Evolutionary conservation across 2,888 invertebrate species (phyloP).

Genomic region (Eristalis intricaria): DNA sequence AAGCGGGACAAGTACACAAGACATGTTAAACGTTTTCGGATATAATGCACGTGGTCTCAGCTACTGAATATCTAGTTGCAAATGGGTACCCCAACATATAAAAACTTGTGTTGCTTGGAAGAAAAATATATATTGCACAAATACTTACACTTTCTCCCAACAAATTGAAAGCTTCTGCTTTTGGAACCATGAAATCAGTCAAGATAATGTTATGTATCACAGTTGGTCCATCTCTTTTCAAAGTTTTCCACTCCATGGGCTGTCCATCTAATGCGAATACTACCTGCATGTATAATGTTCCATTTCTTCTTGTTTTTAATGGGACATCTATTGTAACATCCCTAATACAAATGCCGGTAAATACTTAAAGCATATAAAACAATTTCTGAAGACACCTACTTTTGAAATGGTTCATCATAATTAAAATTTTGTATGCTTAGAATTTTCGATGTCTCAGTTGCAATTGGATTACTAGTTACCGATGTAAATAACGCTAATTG

Average conservation of each 20-base stretch:
- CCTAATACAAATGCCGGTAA: slow-evolving; percentile 82
- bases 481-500: slow-evolving; percentile 88
- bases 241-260: slow-evolving; percentile 83
- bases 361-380: background rate
- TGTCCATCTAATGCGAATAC: slow-evolving; percentile 85
- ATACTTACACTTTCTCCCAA: slow-evolving; percentile 82
- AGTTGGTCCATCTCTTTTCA: slow-evolving; percentile 84
- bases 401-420: slow-evolving; percentile 83
- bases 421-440: slow-evolving; percentile 86
- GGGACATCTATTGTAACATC: slow-evolving; percentile 87
- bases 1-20: too few species aligned
- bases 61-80: too few species aligned
- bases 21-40: too few species aligned
- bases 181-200: slow-evolving; percentile 89
- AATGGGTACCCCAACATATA: too few species aligned
- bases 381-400: slow-evolving; percentile 78
- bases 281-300: slow-evolving; percentile 90
- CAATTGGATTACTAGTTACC: slow-evolving; percentile 83
- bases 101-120: too few species aligned
- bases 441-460: slow-evolving; percentile 84
- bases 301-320: slow-evolving; percentile 89
- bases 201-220: slow-evolving; percentile 86
- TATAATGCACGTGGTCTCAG: too few species aligned
- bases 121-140: too few species aligned
- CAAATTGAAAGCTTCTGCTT: slow-evolving; percentile 88